These are phyloP conservation scores for Varanus komodoensis DNA, from an alignment of 2,113 vertebrate species.

Conservation along the genomic window DNA sequence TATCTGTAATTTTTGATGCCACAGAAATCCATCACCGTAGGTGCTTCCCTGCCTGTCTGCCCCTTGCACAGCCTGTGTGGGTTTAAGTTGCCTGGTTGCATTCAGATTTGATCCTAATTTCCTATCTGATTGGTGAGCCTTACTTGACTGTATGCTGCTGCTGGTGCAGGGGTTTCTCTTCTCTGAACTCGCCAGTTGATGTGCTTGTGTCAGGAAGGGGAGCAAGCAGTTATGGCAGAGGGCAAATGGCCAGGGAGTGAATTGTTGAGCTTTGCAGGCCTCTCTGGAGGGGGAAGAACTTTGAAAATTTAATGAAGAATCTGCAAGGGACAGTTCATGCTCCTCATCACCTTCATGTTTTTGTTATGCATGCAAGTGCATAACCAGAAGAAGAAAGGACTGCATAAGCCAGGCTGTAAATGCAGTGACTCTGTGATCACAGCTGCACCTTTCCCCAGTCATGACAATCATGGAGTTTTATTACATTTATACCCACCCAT, in stretches of 20 bases:
- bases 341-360: neutral
- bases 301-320: neutral
- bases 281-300: neutral
- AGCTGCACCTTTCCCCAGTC: neutral
- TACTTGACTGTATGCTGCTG: neutral
- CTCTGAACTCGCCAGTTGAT: neutral
- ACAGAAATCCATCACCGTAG: neutral
- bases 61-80: neutral
- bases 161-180: neutral
- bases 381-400: neutral
- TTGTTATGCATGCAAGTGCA: neutral
- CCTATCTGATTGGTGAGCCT: neutral
- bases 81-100: neutral
- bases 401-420: neutral
- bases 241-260: neutral
- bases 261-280: neutral
- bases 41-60: neutral
- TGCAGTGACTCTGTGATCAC: neutral
- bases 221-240: neutral
- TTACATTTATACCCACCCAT: too few species aligned
- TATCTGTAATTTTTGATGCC: slow-evolving; percentile 39
- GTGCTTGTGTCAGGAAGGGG: neutral
- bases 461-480: neutral
- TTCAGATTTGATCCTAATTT: neutral
- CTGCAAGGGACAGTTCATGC: neutral